Evolutionary conservation across 2,113 vertebrate genomes (phyloP).

Genomic region (Chauna torquata): DNA sequence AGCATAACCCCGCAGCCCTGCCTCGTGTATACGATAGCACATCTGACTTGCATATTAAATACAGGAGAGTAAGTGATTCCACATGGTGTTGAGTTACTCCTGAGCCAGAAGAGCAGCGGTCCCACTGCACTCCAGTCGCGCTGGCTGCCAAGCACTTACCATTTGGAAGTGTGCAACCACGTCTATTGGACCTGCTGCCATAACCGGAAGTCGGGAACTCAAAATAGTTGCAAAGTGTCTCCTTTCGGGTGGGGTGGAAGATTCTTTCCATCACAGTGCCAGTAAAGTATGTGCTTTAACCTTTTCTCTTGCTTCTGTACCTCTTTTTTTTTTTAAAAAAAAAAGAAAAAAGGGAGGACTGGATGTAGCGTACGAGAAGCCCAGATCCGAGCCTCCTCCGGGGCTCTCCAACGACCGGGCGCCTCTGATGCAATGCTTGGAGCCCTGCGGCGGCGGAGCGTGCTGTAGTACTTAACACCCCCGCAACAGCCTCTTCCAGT

Average conservation of each 20-base stretch:
- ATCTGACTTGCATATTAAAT: constrained; percentile 20
- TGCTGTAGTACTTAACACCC: not conserved
- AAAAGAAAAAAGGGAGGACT: not conserved
- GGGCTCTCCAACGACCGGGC: not conserved
- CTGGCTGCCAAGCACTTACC: not conserved
- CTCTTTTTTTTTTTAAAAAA: not conserved
- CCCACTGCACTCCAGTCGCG: not conserved
- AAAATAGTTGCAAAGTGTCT: not conserved
- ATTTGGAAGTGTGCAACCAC: not conserved
- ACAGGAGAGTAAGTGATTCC: constrained; percentile 13
- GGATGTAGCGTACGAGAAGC: not conserved
- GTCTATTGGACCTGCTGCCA: not conserved
- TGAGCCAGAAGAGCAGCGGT: not conserved
- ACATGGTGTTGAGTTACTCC: not conserved
- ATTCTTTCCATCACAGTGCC: not conserved
- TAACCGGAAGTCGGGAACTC: not conserved
- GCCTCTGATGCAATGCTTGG: not conserved
- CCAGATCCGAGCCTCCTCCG: not conserved
- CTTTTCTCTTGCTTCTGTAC: not conserved
- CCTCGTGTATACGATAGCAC: not conserved
- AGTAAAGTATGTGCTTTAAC: not conserved
- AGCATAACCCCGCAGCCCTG: not conserved
- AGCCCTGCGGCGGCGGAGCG: not conserved
- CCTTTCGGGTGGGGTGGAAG: not conserved
- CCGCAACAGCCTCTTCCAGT: not conserved